Conservation (phyloP, 2,113 vertebrate species). For the Melanocharis versteri region DNA sequence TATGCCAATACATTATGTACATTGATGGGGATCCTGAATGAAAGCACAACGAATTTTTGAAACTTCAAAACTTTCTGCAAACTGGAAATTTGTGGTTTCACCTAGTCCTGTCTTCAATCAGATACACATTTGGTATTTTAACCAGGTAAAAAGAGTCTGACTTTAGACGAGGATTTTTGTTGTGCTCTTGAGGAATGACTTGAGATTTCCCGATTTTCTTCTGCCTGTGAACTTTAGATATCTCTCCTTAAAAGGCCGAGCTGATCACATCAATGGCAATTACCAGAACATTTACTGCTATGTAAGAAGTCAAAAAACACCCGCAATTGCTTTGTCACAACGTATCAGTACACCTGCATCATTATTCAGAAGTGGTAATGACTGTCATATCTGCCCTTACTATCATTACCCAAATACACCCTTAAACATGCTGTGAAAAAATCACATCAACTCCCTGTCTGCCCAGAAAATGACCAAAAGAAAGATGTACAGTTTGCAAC, state of each 20-base stretch:
- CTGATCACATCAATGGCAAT: neutral
- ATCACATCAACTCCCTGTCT: neutral
- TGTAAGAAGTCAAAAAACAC: neutral
- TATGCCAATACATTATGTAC: neutral
- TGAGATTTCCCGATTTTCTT: neutral
- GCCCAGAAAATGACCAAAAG: slow-evolving; percentile 2
- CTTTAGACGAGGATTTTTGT: neutral
- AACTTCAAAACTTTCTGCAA: neutral
- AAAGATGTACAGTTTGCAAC: neutral
- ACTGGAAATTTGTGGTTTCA: neutral
- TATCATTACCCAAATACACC: neutral
- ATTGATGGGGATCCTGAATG: neutral
- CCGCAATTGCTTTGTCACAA: neutral
- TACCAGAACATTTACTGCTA: neutral
- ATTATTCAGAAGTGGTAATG: neutral
- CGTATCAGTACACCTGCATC: neutral
- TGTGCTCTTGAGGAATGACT: neutral
- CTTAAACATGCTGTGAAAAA: neutral
- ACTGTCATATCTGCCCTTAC: neutral
- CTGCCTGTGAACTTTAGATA: neutral
- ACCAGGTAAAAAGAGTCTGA: neutral
- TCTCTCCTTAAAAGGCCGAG: neutral
- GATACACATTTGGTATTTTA: neutral
- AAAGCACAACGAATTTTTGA: neutral
- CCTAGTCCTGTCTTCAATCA: neutral